Conservation (phyloP, 2,888 invertebrate genomes). For the Nineta flava region DNA sequence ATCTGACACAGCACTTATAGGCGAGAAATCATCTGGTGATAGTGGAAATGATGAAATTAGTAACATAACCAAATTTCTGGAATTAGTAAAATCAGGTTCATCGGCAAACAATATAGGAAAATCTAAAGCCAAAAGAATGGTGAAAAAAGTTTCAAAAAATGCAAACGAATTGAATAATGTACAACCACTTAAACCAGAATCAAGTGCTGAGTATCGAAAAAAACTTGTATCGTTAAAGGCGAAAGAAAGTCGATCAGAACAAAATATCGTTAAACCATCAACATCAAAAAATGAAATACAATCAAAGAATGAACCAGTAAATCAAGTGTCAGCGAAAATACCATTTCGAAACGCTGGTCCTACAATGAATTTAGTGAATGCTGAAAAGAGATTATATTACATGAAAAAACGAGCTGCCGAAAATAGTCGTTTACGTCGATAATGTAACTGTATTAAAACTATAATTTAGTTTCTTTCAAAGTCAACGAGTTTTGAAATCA, state of each 20-base stretch:
- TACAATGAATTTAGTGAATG: not conserved
- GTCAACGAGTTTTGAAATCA: no score
- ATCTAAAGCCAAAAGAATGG: no score
- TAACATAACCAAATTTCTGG: no score
- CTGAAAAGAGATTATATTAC: conserved; percentile 1
- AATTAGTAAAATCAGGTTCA: no score
- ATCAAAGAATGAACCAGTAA: not conserved
- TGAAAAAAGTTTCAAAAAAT: no score
- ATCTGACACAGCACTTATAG: no score
- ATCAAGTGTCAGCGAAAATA: not conserved
- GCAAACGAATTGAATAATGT: not conserved
- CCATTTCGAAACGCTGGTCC: not conserved
- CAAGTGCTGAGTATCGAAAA: not conserved
- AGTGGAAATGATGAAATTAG: no score
- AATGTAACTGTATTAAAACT: no score
- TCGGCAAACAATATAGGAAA: no score
- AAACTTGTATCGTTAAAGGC: not conserved
- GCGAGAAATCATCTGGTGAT: no score
- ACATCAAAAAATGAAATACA: not conserved
- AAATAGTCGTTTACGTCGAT: no score
- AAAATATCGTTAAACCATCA: not conserved
- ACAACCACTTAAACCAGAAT: not conserved
- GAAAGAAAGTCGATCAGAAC: not conserved
- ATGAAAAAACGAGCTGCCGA: not conserved
- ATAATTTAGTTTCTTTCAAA: no score